Conservation (phyloP, 2,888 invertebrate genomes). For the Eupeodes latifasciatus region DNA sequence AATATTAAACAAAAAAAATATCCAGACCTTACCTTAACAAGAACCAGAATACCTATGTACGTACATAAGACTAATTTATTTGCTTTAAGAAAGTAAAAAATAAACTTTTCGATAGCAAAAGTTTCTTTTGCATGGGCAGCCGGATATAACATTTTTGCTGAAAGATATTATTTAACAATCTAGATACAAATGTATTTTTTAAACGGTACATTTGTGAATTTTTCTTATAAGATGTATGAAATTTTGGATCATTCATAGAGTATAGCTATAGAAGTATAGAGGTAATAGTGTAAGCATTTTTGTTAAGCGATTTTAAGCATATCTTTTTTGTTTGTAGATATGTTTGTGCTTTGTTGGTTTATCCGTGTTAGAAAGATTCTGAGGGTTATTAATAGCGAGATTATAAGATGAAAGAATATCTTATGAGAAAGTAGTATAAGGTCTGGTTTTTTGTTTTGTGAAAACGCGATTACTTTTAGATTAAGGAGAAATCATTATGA, state of each 20-base stretch:
- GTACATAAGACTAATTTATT: not conserved
- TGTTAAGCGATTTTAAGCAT: not conserved
- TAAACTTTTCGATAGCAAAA: not conserved
- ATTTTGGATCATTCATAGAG: not conserved
- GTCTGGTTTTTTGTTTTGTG: not conserved
- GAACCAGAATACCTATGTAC: not conserved
- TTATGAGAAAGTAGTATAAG: constrained; percentile 35
- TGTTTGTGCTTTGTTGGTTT: constrained; percentile 17
- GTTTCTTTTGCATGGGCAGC: constrained; percentile 25
- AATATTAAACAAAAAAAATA: not conserved
- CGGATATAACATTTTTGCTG: constrained; percentile 13
- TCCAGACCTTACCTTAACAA: not conserved
- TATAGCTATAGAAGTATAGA: not conserved
- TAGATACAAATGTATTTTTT: not conserved
- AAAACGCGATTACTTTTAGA: constrained; percentile 12
- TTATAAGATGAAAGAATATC: constrained; percentile 3
- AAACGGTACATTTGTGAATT: constrained; percentile 29
- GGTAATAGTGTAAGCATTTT: constrained; percentile 8
- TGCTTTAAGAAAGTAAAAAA: not conserved
- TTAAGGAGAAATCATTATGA: constrained; percentile 25
- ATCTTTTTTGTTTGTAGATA: not conserved
- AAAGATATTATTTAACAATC: not conserved
- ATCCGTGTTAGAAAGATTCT: constrained; percentile 22
- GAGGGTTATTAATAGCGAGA: constrained; percentile 11
- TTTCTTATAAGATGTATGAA: not conserved